Percentiles rank a stretch among this genome's conserved stretches.
These are phyloP conservation scores for Apogon talboti DNA, from an alignment of 2,797 vertebrate genomes.

Conservation along the genomic window DNA sequence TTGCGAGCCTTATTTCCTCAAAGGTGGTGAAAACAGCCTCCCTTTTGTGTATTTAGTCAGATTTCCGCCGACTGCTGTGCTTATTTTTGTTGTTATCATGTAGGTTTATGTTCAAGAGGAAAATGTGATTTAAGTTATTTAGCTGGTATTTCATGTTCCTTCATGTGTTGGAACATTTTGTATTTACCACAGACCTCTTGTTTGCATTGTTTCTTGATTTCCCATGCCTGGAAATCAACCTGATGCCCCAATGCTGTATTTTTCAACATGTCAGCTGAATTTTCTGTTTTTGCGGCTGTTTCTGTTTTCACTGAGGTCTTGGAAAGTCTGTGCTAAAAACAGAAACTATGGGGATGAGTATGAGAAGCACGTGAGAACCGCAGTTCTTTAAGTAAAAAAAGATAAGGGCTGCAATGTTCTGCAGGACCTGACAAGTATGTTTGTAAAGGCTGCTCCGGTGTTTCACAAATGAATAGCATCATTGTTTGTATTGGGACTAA, in stretches of 20 bases:
- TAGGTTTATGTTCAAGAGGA: constrained; percentile 51
- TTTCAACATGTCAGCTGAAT: constrained; percentile 51
- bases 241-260: constrained; percentile 45
- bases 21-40: constrained; percentile 69
- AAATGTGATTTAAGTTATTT: constrained; percentile 58
- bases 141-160: constrained; percentile 65
- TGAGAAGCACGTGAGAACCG: constrained; percentile 43
- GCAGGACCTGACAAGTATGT: constrained; percentile 17
- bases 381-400: constrained; percentile 36
- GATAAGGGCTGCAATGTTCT: constrained; percentile 27
- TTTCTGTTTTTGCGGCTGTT: constrained; percentile 36
- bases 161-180: constrained; percentile 46
- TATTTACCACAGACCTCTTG: constrained; percentile 53
- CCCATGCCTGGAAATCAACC: constrained; percentile 67
- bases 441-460: constrained; percentile 29
- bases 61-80: constrained; percentile 47
- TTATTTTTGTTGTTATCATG: constrained; percentile 68
- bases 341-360: constrained; percentile 40
- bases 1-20: constrained; percentile 62
- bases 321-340: constrained; percentile 55
- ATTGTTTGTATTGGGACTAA: constrained; percentile 31
- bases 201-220: constrained; percentile 70
- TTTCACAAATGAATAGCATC: constrained; percentile 32
- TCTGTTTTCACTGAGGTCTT: constrained; percentile 45
- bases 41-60: constrained; percentile 62